phyloP scores from a whole-genome alignment of 2,888 invertebrate genomes.

The Odontocerum albicorne region DNA sequence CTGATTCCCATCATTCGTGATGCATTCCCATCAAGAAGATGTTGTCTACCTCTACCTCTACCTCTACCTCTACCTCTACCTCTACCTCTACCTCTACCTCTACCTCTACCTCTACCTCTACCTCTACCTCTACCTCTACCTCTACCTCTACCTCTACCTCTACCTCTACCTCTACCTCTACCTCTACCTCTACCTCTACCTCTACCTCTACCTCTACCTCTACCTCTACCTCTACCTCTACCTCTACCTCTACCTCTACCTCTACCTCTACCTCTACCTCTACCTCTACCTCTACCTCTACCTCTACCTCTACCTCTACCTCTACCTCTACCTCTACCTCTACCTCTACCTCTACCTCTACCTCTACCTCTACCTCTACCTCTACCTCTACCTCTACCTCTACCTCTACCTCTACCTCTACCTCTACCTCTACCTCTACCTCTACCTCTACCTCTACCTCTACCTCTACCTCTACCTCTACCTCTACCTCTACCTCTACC shows the following conservation, averaged over 20 bases:
- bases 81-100: not conserved
- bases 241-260: not conserved
- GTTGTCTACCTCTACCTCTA: not conserved
- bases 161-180: not conserved
- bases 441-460: not conserved
- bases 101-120: not conserved
- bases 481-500: not conserved
- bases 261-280: not conserved
- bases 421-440: not conserved
- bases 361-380: not conserved
- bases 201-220: not conserved
- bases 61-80: not conserved
- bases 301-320: not conserved
- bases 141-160: not conserved
- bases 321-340: not conserved
- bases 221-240: not conserved
- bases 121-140: not conserved
- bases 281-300: not conserved
- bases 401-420: not conserved
- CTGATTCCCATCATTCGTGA: no score
- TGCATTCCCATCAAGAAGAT: no score
- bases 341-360: not conserved
- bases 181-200: not conserved
- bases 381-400: not conserved
- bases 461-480: not conserved